These are phyloP conservation scores for Micromussa lordhowensis DNA, from an alignment of 92 coral and sea anemone genomes.

Conservation along the genomic window DNA sequence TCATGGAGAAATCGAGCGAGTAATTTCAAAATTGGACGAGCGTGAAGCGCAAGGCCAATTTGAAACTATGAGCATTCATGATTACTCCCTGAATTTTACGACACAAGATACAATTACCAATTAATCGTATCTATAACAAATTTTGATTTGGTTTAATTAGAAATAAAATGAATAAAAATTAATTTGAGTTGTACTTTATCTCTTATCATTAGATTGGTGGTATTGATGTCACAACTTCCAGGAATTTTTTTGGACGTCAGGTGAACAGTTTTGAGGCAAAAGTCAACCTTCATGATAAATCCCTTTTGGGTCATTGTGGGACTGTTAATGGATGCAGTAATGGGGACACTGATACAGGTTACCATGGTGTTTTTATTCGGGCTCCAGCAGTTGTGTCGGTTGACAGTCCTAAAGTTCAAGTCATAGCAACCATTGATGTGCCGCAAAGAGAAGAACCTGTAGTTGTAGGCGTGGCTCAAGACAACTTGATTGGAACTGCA, in stretches of 20 bases:
- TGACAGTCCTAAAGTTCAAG: slow-evolving; percentile 78
- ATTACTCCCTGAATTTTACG: no score
- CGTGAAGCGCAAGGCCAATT: no score
- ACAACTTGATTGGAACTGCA: slow-evolving; percentile 88
- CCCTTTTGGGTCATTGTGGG: slow-evolving; percentile 7
- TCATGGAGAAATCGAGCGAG: no score
- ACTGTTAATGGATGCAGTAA: neutral
- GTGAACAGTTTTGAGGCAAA: slow-evolving; percentile 91
- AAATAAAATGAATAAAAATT: no score
- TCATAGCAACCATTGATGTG: slow-evolving; percentile 77
- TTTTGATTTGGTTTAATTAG: no score
- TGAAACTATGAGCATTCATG: no score
- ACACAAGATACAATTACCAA: no score
- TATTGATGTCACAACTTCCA: slow-evolving; percentile 90
- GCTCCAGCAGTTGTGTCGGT: slow-evolving; percentile 95
- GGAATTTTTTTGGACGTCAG: slow-evolving; percentile 98
- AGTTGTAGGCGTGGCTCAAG: slow-evolving; percentile 92
- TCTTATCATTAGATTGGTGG: slow-evolving; percentile 79
- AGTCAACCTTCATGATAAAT: slow-evolving; percentile 67
- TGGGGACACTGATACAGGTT: neutral
- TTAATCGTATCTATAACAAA: no score
- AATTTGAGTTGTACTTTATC: neutral
- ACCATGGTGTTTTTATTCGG: slow-evolving; percentile 92
- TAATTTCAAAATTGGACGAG: no score
- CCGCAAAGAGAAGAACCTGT: slow-evolving; percentile 78